Conservation (phyloP, 2,888 invertebrate species). For the Asteroscopus sphinx region DNA sequence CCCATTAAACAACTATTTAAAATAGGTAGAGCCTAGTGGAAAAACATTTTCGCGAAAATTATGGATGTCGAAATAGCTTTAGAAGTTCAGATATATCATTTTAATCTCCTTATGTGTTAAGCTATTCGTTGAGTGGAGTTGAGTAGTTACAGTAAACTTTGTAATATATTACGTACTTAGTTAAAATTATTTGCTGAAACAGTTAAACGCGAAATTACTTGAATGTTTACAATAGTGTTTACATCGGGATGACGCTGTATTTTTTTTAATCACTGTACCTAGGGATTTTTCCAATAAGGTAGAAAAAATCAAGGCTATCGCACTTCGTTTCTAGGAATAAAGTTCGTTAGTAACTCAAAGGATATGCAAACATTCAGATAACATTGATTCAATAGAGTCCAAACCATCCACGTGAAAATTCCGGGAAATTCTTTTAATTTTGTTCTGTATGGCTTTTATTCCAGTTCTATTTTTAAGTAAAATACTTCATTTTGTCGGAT, state of each 20-base stretch:
- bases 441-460: slow-evolving; percentile 10
- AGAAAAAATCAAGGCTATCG: slow-evolving; percentile 14
- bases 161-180: slow-evolving; percentile 34
- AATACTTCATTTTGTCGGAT: too few relatives aligned
- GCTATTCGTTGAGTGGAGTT: slow-evolving; percentile 45
- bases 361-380: slow-evolving; percentile 27
- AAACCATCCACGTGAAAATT: slow-evolving; percentile 32
- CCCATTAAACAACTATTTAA: slow-evolving; percentile 89
- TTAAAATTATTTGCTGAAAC: slow-evolving; percentile 23
- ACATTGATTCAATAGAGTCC: slow-evolving; percentile 26
- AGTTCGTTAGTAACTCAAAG: slow-evolving; percentile 29
- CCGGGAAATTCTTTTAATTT: slow-evolving; percentile 27
- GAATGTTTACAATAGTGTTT: slow-evolving; percentile 25
- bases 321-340: slow-evolving; percentile 22
- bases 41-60: slow-evolving; percentile 83
- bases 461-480: slow-evolving; percentile 3
- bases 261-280: slow-evolving; percentile 23
- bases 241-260: slow-evolving; percentile 7
- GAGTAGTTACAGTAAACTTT: slow-evolving; percentile 43
- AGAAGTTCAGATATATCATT: slow-evolving; percentile 65
- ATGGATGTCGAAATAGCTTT: slow-evolving; percentile 74
- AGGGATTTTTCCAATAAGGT: slow-evolving; percentile 20
- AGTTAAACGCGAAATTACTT: slow-evolving; percentile 8
- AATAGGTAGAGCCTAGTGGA: slow-evolving; percentile 83
- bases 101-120: slow-evolving; percentile 55